Conservation (phyloP, 2,888 invertebrate genomes). For the Pecten maximus region DNA sequence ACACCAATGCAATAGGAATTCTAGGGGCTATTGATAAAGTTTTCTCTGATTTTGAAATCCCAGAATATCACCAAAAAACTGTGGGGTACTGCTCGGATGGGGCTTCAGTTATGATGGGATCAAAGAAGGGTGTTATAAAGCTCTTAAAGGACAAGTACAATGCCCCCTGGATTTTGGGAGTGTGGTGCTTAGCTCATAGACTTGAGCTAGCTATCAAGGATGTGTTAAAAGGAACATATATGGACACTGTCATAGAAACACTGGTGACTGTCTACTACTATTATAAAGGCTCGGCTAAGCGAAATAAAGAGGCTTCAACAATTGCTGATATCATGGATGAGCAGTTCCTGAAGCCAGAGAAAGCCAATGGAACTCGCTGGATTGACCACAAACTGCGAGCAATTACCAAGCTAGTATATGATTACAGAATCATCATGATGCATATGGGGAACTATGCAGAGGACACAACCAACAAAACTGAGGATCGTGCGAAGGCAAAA, state of each 20-base stretch:
- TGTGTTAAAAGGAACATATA: too few species aligned
- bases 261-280: too few species aligned
- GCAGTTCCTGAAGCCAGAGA: slow-evolving; percentile 57
- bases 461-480: slow-evolving; percentile 46
- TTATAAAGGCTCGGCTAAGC: too few species aligned
- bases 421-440: slow-evolving; percentile 50
- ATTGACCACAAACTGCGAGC: slow-evolving; percentile 57
- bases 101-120: slow-evolving; percentile 54
- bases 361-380: slow-evolving; percentile 59
- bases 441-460: slow-evolving; percentile 53
- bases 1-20: slow-evolving; percentile 53
- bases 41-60: slow-evolving; percentile 43
- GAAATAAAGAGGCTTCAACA: too few species aligned
- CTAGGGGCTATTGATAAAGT: slow-evolving; percentile 47
- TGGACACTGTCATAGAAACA: too few species aligned
- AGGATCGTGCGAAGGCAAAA: slow-evolving; percentile 54
- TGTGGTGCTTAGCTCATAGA: too few species aligned
- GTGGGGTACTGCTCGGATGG: slow-evolving; percentile 57
- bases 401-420: slow-evolving; percentile 47
- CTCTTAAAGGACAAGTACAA: slow-evolving; percentile 42
- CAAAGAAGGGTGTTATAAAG: slow-evolving; percentile 39
- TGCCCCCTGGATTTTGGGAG: too few species aligned
- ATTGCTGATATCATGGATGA: too few species aligned
- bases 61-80: slow-evolving; percentile 46
- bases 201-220: too few species aligned